phyloP scores from a whole-genome alignment of 1,140 invertebrate species.

The Physella acuta region DNA sequence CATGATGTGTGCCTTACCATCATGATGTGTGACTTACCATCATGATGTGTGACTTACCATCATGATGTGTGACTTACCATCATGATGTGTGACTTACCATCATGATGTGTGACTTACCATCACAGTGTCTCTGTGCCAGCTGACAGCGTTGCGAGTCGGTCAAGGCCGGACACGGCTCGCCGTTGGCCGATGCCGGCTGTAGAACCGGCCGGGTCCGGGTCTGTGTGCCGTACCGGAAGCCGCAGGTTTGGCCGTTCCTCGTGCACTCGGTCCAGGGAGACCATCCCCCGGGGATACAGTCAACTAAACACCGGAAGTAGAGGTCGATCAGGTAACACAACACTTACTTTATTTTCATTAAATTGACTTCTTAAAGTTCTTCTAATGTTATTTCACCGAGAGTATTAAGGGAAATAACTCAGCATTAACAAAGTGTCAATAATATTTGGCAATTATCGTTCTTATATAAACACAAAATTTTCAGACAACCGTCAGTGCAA shows the following conservation, averaged over 20 bases:
- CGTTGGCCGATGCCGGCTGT: conserved; percentile 40
- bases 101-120: conserved; percentile 27
- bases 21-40: not conserved
- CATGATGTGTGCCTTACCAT: not conserved
- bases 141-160: conserved; percentile 33
- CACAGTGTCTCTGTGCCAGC: conserved; percentile 33
- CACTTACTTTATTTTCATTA: too few relatives aligned
- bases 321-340: too few relatives aligned
- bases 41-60: not conserved
- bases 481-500: not conserved
- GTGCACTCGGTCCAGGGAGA: conserved; percentile 45
- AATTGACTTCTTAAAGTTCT: not conserved
- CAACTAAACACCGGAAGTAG: too few relatives aligned
- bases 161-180: conserved; percentile 32
- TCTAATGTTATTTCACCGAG: not conserved
- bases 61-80: not conserved
- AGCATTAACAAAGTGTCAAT: not conserved
- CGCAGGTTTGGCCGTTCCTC: conserved; percentile 49
- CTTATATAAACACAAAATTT: not conserved
- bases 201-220: conserved; percentile 38
- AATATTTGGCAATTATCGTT: not conserved
- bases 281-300: conserved; percentile 52
- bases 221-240: conserved; percentile 48
- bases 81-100: not conserved
- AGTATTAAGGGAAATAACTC: not conserved